These are phyloP conservation scores for Hymenopus coronatus DNA, from an alignment of 2,888 invertebrate genomes.

Conservation along the genomic window DNA sequence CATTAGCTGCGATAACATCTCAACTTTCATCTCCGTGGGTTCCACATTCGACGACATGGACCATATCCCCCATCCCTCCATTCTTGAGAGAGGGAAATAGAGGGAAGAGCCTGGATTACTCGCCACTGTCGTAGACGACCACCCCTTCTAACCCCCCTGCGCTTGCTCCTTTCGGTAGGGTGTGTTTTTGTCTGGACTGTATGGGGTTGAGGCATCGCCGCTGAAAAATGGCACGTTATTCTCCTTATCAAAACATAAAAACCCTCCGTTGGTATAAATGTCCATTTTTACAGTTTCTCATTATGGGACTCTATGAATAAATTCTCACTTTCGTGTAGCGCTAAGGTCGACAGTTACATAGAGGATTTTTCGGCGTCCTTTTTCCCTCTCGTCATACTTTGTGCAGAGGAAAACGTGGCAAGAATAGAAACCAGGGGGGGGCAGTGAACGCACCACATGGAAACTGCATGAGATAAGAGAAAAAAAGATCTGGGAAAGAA, in stretches of 20 bases:
- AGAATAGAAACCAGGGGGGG: neutral
- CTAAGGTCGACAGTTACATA: neutral
- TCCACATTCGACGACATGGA: neutral
- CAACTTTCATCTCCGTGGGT: slow-evolving; percentile 19
- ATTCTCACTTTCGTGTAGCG: slow-evolving; percentile 48
- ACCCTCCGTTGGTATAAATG: slow-evolving; percentile 47
- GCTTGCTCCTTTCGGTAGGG: neutral
- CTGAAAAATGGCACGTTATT: slow-evolving; percentile 34
- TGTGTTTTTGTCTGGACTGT: neutral
- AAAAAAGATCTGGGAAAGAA: neutral
- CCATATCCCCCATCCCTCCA: neutral
- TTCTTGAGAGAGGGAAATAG: neutral
- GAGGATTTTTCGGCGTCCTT: neutral
- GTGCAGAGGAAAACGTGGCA: neutral
- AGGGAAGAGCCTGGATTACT: slow-evolving; percentile 9
- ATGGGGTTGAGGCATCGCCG: slow-evolving; percentile 3
- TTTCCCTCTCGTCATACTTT: neutral
- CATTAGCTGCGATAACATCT: slow-evolving; percentile 30
- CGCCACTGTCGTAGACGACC: neutral
- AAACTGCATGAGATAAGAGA: neutral
- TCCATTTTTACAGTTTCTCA: slow-evolving; percentile 56
- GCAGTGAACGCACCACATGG: neutral
- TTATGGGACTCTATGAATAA: slow-evolving; percentile 55
- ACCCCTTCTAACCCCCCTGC: neutral
- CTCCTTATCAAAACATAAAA: slow-evolving; percentile 55